A percentile compares a stretch with the other conserved stretches of the same genome.
phyloP scores from a whole-genome alignment of 2,888 invertebrate species.

The Caenorhabditis sp. region DNA sequence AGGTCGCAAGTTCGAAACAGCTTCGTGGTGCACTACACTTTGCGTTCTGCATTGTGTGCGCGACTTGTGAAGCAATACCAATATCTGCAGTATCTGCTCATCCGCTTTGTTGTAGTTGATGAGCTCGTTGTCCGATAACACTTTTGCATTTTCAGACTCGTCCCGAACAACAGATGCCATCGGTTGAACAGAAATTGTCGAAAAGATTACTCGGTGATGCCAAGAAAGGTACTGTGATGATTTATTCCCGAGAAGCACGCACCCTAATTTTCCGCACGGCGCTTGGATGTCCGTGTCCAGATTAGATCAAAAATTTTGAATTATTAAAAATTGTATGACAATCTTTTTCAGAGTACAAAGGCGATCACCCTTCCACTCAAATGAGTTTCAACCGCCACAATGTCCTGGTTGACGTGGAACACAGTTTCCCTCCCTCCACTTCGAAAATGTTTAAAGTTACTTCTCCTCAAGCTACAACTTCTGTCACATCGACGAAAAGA shows the following conservation, averaged over 20 bases:
- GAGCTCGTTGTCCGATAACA: constrained; percentile 59
- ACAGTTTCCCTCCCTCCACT: neutral
- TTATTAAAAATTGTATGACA: too few species aligned
- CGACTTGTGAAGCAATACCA: constrained; percentile 37
- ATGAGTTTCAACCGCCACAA: too few species aligned
- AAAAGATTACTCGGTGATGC: neutral
- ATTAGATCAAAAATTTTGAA: too few species aligned
- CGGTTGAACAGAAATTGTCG: neutral
- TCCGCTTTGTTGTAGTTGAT: constrained; percentile 42
- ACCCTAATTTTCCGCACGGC: too few species aligned
- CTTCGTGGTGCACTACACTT: constrained; percentile 37
- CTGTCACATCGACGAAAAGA: constrained; percentile 3
- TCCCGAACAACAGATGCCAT: neutral
- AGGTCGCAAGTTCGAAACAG: constrained; percentile 20
- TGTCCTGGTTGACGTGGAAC: constrained; percentile 29
- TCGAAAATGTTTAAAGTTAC: constrained; percentile 44
- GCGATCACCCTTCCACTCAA: too few species aligned
- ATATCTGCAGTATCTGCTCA: constrained; percentile 62
- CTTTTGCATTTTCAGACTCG: constrained; percentile 41
- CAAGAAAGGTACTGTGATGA: constrained; percentile 28
- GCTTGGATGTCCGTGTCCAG: too few species aligned
- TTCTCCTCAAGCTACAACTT: constrained; percentile 11
- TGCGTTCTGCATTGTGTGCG: constrained; percentile 48
- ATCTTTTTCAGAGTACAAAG: constrained; percentile 3
- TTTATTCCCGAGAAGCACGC: too few species aligned